Conservation (phyloP, 2,888 invertebrate species). For the Orthosia gothica region DNA sequence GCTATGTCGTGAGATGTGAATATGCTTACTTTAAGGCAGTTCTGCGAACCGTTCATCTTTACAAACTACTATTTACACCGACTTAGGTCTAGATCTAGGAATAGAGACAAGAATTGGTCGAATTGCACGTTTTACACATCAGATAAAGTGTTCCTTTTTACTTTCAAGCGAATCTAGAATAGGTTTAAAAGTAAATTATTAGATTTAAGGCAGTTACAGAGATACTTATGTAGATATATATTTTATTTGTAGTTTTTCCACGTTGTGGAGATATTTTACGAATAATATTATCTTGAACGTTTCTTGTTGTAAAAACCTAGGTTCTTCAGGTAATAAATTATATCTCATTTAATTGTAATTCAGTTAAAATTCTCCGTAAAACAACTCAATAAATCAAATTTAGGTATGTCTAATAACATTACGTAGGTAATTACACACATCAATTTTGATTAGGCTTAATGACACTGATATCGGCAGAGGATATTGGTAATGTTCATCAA, state of each 20-base stretch:
- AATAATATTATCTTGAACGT: conserved; percentile 8
- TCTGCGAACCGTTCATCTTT: conserved; percentile 86
- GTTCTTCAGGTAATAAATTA: neutral
- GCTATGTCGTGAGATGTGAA: conserved; percentile 90
- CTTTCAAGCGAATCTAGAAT: conserved; percentile 67
- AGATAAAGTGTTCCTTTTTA: conserved; percentile 83
- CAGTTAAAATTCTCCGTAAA: conserved; percentile 12
- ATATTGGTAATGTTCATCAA: conserved; percentile 21
- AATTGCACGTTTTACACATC: conserved; percentile 78
- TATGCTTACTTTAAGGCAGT: conserved; percentile 89
- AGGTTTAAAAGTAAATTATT: conserved; percentile 57
- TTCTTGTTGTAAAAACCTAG: neutral
- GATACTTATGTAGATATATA: conserved; percentile 43
- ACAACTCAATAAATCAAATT: conserved; percentile 18
- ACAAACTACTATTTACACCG: conserved; percentile 81
- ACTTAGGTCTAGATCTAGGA: conserved; percentile 71
- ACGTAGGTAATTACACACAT: conserved; percentile 35
- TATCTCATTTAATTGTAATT: conserved; percentile 2
- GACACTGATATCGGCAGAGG: conserved; percentile 18
- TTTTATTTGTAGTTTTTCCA: conserved; percentile 17
- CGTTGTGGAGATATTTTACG: conserved; percentile 11
- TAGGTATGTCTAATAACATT: conserved; percentile 30
- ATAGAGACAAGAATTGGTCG: conserved; percentile 85
- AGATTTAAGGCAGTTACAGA: conserved; percentile 63
- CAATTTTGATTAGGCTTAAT: conserved; percentile 34